These are phyloP conservation scores for Dinomys branickii DNA, from an alignment of 2,113 vertebrate genomes.

Conservation along the genomic window DNA sequence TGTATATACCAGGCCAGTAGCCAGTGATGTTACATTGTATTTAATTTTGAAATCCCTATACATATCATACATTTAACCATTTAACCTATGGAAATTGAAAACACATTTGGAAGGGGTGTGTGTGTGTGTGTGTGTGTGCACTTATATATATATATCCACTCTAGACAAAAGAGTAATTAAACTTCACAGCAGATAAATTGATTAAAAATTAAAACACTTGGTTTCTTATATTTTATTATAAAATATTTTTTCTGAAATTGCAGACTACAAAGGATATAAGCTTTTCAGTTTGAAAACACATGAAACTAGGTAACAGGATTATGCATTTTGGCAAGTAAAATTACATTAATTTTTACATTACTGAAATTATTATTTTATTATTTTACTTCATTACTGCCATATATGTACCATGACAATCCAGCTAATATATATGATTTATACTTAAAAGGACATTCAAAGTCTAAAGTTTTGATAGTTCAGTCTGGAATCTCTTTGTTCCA, in stretches of 20 bases:
- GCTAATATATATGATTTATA: background rate
- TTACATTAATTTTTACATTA: background rate
- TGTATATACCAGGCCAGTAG: background rate
- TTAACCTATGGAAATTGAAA: background rate
- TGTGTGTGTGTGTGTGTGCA: background rate
- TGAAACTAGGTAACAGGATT: background rate
- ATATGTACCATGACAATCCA: background rate
- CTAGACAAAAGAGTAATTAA: background rate
- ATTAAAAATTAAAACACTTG: background rate
- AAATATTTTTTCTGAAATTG: background rate
- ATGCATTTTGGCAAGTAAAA: background rate
- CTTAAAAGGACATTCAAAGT: background rate
- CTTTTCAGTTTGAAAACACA: background rate
- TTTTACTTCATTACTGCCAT: background rate
- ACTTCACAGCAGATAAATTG: background rate
- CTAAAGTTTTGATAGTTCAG: background rate
- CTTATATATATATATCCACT: background rate
- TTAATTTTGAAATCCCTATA: background rate
- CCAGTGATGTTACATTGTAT: background rate
- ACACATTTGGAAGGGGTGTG: background rate
- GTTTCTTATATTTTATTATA: background rate
- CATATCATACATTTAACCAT: background rate
- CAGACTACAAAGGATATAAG: background rate
- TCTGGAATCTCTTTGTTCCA: background rate
- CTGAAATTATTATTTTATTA: background rate